A percentile compares a stretch with the other conserved stretches of the same genome.
Evolutionary conservation across 64 coral and sea anemone genomes (phyloP).

Genomic region (Pocillopora damicornis): DNA sequence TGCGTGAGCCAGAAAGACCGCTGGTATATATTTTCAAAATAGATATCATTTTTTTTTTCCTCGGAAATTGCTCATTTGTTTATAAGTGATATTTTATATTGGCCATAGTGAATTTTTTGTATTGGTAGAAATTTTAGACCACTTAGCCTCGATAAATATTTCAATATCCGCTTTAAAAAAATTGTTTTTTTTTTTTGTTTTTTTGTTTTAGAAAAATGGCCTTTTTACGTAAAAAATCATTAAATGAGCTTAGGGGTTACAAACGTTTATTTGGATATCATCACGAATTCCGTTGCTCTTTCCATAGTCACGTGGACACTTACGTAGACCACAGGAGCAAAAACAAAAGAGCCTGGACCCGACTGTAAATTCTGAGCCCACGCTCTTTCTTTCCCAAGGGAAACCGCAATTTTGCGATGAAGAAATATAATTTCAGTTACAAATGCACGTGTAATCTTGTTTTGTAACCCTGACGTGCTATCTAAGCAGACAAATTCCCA

Average conservation of each 20-base stretch:
- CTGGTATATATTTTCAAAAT: too few species aligned
- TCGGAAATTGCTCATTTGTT: too few species aligned
- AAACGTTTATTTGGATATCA: not conserved
- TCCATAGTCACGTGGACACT: not conserved
- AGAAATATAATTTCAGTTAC: conserved; percentile 27
- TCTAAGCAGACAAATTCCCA: conserved; percentile 6
- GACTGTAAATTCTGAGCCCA: not conserved
- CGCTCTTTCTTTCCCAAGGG: not conserved
- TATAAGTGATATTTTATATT: too few species aligned
- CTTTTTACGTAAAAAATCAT: too few species aligned
- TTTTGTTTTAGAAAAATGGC: too few species aligned
- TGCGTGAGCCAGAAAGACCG: too few species aligned
- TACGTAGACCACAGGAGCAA: not conserved
- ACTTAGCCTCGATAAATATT: too few species aligned
- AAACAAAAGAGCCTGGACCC: conserved; percentile 12
- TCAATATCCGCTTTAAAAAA: too few species aligned
- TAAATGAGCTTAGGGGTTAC: not conserved
- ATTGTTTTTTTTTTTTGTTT: too few species aligned
- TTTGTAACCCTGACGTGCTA: not conserved
- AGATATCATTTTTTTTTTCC: too few species aligned
- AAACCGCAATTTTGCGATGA: conserved; percentile 18
- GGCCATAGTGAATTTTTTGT: too few species aligned
- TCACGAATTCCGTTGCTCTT: not conserved
- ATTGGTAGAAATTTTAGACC: too few species aligned
- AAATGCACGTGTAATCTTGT: conserved; percentile 30